These are phyloP conservation scores for Pyrrhia umbra DNA, from an alignment of 2,888 invertebrate species.

Conservation along the genomic window DNA sequence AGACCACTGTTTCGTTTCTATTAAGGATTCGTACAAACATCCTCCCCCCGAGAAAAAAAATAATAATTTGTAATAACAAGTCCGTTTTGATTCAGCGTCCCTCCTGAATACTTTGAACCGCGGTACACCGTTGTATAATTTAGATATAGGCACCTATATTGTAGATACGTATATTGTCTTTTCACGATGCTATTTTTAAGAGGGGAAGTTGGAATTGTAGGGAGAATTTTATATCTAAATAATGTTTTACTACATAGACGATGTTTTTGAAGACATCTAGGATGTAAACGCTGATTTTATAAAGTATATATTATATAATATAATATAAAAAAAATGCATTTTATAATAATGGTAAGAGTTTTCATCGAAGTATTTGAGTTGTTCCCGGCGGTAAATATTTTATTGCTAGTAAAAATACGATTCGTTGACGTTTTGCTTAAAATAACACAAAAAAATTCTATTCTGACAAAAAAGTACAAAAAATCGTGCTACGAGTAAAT, in stretches of 20 bases:
- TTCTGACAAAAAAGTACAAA: conserved; percentile 2
- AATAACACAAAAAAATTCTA: no score
- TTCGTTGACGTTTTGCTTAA: not conserved
- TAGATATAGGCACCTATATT: conserved; percentile 20
- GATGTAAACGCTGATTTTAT: no score
- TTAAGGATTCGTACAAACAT: conserved; percentile 79
- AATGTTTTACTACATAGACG: no score
- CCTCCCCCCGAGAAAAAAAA: conserved; percentile 76
- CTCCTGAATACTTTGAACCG: conserved; percentile 57
- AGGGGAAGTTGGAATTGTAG: conserved; percentile 7
- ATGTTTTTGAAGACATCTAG: no score
- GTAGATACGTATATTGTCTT: conserved; percentile 20
- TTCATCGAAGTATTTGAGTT: no score
- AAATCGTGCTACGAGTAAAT: not conserved
- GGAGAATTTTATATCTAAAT: conserved; percentile 23
- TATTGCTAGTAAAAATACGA: not conserved
- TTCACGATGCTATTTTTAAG: conserved; percentile 21
- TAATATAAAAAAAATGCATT: no score
- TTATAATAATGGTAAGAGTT: no score
- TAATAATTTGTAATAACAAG: conserved; percentile 84
- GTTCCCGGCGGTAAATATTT: no score
- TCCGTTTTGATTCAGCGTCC: conserved; percentile 73
- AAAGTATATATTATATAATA: no score
- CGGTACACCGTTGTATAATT: conserved; percentile 43
- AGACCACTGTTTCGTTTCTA: conserved; percentile 78